Evolutionary conservation across 2,113 vertebrate genomes (phyloP).

Genomic region (Cyphomyrus discorhynchus): DNA sequence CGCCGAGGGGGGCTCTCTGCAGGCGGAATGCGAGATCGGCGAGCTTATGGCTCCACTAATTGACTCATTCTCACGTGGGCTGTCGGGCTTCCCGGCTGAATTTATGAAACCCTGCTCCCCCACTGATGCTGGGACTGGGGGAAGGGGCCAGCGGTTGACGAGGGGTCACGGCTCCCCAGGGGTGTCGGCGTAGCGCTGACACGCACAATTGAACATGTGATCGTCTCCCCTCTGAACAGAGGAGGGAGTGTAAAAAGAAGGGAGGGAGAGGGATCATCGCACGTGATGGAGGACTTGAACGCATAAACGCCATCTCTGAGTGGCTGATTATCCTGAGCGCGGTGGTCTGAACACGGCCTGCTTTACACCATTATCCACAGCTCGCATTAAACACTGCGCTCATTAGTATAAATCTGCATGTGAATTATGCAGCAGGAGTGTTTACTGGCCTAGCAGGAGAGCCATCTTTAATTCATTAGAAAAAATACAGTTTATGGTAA

Average conservation of each 20-base stretch:
- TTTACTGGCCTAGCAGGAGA: constrained; percentile 53
- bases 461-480: constrained; percentile 70
- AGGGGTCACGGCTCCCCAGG: background rate
- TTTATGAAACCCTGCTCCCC: constrained; percentile 37
- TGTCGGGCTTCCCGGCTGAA: constrained; percentile 40
- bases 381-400: constrained; percentile 49
- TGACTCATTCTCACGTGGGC: constrained; percentile 48
- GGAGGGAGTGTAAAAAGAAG: background rate
- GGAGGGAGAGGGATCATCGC: background rate
- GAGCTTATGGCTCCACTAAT: constrained; percentile 56
- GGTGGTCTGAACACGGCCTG: constrained; percentile 34
- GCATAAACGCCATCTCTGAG: background rate
- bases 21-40: constrained; percentile 46
- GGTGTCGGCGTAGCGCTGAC: background rate
- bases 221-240: background rate
- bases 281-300: background rate
- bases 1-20: constrained; percentile 26
- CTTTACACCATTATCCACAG: constrained; percentile 51
- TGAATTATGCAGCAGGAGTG: constrained; percentile 57
- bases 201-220: background rate
- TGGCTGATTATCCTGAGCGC: constrained; percentile 34
- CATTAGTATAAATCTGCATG: constrained; percentile 64
- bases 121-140: constrained; percentile 24
- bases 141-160: constrained; percentile 5
- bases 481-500: constrained; percentile 58